Evolutionary conservation across 2,888 invertebrate genomes (phyloP), one percentile per base, ranked within the genome.

Genomic region (Rhagium mordax): DNA sequence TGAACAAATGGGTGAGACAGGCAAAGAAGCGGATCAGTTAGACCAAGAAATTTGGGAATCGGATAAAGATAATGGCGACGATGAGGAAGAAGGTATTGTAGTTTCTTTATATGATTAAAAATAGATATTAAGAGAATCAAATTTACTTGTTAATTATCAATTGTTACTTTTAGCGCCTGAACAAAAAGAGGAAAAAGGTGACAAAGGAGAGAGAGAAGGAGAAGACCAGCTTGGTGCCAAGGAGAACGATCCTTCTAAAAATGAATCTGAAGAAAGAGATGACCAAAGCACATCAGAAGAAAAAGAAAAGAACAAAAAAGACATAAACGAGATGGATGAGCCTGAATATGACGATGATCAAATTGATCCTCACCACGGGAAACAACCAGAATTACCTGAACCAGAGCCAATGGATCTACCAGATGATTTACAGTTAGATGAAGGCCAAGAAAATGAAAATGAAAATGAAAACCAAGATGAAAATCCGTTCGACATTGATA

Each of bases 1-100:
- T 78, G 98, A 98, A 85, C 94, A 98, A 90, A 98, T 99, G 96
- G 99, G 98, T 20, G 97, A 99, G 71, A 95, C 96, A 0, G 96
- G 95, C 76, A 93, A 94, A 82, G 94, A 92, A n/a, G 94, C 95
- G 1, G 95, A 97, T 74, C 93, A 94, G 77, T 84, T 94, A 16
- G 94, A 95, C 81, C 92, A 95, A 84, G 92, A 94, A 89, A 93
- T 95, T 81, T 95, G 94, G 94, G 94, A 94, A 3, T 95, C 95
- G 3, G 96, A 97, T 83, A 93, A 95, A 49, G 95, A 95, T 81
- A 91, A 94, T 67, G 92, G 93, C 6, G 88, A 89, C n/a, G 88
- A 90, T 79, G 91, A 93, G 75, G 92, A 93, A 76, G 90, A 51
- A 51, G 51, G 51, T 51, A 20, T 8, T 2, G 3, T 41, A n/a